Conservation (phyloP, 2,113 vertebrate genomes). For the Anhinga anhinga region DNA sequence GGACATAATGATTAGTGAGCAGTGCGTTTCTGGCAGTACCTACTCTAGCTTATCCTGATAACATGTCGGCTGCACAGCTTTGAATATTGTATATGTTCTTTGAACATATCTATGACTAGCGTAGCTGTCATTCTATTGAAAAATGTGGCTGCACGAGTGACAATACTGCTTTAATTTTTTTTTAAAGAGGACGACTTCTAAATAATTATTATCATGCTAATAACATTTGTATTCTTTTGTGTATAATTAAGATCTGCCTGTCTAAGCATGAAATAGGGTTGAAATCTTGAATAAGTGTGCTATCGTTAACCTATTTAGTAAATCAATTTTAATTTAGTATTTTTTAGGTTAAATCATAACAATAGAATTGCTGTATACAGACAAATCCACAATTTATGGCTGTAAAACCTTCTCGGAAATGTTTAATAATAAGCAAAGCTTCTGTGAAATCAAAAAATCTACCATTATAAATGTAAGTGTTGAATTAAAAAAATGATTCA, state of each 20-base stretch:
- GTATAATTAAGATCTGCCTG: constrained; percentile 85
- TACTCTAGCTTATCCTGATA: constrained; percentile 78
- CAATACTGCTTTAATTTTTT: constrained; percentile 75
- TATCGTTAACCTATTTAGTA: constrained; percentile 82
- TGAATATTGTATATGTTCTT: constrained; percentile 82
- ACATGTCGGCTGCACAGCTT: constrained; percentile 78
- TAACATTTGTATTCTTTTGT: constrained; percentile 86
- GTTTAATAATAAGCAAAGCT: constrained; percentile 66
- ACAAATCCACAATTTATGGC: constrained; percentile 53
- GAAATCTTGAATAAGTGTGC: constrained; percentile 76
- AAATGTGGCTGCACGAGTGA: constrained; percentile 76
- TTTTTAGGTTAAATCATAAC: constrained; percentile 76
- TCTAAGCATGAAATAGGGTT: constrained; percentile 86
- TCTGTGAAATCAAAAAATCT: constrained; percentile 49
- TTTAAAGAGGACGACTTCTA: constrained; percentile 76
- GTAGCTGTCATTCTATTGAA: constrained; percentile 77
- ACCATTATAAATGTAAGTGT: constrained; percentile 11
- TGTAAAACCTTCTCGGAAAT: constrained; percentile 63
- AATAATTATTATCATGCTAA: constrained; percentile 87
- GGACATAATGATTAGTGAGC: constrained; percentile 82
- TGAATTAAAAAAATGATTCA: constrained; percentile 64
- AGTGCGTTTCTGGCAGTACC: constrained; percentile 69
- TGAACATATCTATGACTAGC: constrained; percentile 80
- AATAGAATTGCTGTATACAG: constrained; percentile 51
- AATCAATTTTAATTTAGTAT: constrained; percentile 81